Evolutionary conservation across 2,888 invertebrate species (phyloP).

Genomic region (Drosophila helvetica): DNA sequence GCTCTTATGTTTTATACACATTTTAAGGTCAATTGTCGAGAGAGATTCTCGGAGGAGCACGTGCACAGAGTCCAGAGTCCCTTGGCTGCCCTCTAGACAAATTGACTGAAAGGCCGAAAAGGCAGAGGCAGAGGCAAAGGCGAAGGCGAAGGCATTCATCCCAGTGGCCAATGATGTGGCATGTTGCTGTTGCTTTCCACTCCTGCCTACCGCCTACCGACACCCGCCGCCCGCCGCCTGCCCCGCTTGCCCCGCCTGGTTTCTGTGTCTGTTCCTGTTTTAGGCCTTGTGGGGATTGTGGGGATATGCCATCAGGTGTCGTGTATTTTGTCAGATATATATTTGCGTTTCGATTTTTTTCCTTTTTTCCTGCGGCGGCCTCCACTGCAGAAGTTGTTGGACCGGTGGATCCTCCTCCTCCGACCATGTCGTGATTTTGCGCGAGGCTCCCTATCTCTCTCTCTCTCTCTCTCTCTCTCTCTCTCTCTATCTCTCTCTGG

Average conservation of each 20-base stretch:
- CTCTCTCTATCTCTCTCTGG: too few species aligned
- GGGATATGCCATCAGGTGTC: constrained; percentile 78
- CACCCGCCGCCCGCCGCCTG: constrained; percentile 2
- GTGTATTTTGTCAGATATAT: constrained; percentile 82
- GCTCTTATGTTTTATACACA: constrained; percentile 37
- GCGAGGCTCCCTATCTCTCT: too few species aligned
- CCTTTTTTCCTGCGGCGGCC: constrained; percentile 5
- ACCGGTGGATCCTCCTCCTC: constrained; percentile 16
- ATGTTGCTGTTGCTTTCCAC: not conserved
- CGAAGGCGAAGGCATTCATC: constrained; percentile 15
- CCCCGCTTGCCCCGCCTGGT: not conserved
- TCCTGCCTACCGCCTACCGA: not conserved
- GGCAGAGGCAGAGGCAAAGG: not conserved
- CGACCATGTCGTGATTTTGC: constrained; percentile 38
- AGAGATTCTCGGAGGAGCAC: constrained; percentile 44
- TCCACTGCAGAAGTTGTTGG: constrained; percentile 47
- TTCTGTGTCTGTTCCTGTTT: constrained; percentile 34
- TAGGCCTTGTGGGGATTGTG: constrained; percentile 6
- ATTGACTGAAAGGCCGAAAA: constrained; percentile 46
- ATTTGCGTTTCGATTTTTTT: constrained; percentile 75
- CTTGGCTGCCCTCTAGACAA: constrained; percentile 63
- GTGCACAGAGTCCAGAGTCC: constrained; percentile 68
- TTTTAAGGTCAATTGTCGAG: constrained; percentile 69
- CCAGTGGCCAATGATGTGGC: constrained; percentile 43
- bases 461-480: too few species aligned